Evolutionary conservation across 2,113 vertebrate genomes (phyloP).

Genomic region (Fregata magnificens): DNA sequence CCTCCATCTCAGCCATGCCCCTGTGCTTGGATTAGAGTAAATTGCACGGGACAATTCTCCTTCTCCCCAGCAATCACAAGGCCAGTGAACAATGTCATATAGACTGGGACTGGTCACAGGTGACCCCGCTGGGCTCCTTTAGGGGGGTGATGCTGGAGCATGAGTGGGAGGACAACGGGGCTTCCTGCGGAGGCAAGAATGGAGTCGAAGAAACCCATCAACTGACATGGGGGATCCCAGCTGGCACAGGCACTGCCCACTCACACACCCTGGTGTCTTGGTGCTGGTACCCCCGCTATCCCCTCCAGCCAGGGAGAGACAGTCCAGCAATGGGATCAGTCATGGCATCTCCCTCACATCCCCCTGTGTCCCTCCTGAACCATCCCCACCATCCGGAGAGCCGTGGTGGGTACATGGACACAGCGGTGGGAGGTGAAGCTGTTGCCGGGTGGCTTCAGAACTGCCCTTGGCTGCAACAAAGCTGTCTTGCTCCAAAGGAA

Average conservation of each 20-base stretch:
- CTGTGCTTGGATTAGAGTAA: background rate
- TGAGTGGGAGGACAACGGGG: background rate
- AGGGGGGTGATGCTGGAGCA: background rate
- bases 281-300: background rate
- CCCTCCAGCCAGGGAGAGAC: background rate
- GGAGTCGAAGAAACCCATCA: background rate
- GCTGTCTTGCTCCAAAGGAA: background rate
- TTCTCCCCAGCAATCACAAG: background rate
- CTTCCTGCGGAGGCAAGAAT: background rate
- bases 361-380: background rate
- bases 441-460: background rate
- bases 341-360: background rate
- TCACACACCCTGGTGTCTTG: background rate
- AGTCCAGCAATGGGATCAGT: background rate
- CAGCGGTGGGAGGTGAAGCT: background rate
- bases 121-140: background rate
- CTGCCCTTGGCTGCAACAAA: background rate
- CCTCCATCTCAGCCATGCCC: background rate
- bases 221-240: background rate
- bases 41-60: background rate
- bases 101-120: background rate
- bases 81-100: background rate
- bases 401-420: fast-evolving
- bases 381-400: background rate
- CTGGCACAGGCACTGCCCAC: background rate